Evolutionary conservation across 2,888 invertebrate genomes (phyloP).

Genomic region (Anthrax anthrax): DNA sequence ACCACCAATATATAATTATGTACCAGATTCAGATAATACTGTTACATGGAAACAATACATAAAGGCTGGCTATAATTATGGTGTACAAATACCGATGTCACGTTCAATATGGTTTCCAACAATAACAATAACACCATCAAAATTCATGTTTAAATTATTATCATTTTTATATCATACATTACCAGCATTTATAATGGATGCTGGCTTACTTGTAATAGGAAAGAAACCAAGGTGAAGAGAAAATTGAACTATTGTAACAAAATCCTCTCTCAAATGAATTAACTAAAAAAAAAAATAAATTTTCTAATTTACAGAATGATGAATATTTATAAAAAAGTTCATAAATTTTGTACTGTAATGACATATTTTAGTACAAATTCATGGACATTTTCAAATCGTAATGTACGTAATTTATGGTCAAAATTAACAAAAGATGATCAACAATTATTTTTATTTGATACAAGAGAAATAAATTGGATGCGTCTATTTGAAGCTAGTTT

Average conservation of each 20-base stretch:
- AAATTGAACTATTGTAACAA: no score
- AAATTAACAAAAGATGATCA: conserved; percentile 31
- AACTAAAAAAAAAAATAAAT: neutral
- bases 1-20: conserved; percentile 67
- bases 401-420: conserved; percentile 36
- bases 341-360: conserved; percentile 58
- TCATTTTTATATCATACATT: conserved; percentile 45
- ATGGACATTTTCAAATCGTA: conserved; percentile 54
- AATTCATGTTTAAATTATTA: conserved; percentile 32
- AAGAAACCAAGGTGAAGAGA: conserved; percentile 38
- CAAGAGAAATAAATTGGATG: conserved; percentile 55
- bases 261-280: neutral
- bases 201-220: conserved; percentile 38
- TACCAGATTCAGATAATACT: conserved; percentile 64
- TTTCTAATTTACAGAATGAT: conserved; percentile 43
- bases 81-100: conserved; percentile 41
- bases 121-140: conserved; percentile 34
- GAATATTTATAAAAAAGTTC: conserved; percentile 62
- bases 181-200: conserved; percentile 47
- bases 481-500: conserved; percentile 38
- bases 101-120: conserved; percentile 56
- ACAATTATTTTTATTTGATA: conserved; percentile 56
- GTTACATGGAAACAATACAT: conserved; percentile 65
- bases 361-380: conserved; percentile 60
- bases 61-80: conserved; percentile 37